Evolutionary conservation across 92 coral and sea anemone genomes (phyloP), one percentile per base, ranked within the genome.

Genomic region (Porites cylindrica): DNA sequence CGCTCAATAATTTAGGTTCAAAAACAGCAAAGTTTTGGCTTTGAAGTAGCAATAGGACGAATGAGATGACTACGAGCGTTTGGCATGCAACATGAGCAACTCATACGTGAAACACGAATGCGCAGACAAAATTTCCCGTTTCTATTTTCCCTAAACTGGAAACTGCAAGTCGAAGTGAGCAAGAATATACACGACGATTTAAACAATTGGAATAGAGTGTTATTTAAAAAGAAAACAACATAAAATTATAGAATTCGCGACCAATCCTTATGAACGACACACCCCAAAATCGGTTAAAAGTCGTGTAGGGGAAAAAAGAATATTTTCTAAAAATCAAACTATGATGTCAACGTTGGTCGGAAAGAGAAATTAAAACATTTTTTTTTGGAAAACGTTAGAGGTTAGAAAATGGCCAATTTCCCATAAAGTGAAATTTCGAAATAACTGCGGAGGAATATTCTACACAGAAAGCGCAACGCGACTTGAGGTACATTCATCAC

Each of bases 261-360:
- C n/a, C 21, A 29, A 53, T 18, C 66, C 43, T 11, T 51, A 29
- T 70, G 38, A 9, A 54, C 38, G 69, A 38, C 77, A 70, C 86
- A 60, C 77, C 77, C 69, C 61, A 19, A 64, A 23, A 59, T 82
- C 60, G 32, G 66, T 81, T 17, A 32, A 67, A 79, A 62, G 64
- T 64, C 59, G 50, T 79, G 21, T 38, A 0, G 47, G 5, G 4
- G 47, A 38, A 38, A 38, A 38, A 38, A 38, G 47, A 38, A 54
- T 9, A 54, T 10, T 54, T 54, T 54, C 3, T 54, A 54, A 54
- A 13, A 54, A 10, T 10, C 16, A 56, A 10, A 14, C 11, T 10
- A 56, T 10, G 61, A 10, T 10, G 14, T 56, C 11, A 56, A 56
- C 61, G 8, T 2, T 10, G 11, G 16, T 56, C 61, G 13, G 11